Conservation (phyloP, 2,113 vertebrate genomes). For the Cryptomyrus ogoouensis region DNA sequence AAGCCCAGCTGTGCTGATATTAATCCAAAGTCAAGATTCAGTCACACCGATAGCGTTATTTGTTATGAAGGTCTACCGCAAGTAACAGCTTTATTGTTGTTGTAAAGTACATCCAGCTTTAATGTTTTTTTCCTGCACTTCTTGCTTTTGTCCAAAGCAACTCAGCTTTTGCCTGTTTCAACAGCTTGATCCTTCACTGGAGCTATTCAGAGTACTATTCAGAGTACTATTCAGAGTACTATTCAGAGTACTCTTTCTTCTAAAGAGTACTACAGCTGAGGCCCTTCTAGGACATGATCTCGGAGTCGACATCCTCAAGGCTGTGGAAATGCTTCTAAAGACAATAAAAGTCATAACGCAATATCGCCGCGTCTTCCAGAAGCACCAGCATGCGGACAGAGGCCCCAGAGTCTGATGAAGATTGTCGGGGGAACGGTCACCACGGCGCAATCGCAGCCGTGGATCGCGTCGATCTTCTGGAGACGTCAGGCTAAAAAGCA, state of each 20-base stretch:
- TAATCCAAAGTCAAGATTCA: neutral
- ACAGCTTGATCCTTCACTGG: neutral
- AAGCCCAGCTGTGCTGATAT: neutral
- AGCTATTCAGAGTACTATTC: neutral
- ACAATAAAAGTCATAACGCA: neutral
- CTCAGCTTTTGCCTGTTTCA: neutral
- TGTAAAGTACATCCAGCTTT: neutral
- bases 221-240: no score
- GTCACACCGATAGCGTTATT: neutral
- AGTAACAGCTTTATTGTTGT: neutral
- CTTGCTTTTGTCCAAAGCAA: neutral
- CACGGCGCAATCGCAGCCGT: conserved; percentile 74
- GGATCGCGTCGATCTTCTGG: conserved; percentile 73
- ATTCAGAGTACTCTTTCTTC: neutral
- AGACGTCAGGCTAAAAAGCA: neutral
- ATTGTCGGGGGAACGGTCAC: conserved; percentile 72
- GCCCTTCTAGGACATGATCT: neutral
- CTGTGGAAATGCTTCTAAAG: neutral
- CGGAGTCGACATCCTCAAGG: neutral
- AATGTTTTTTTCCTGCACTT: neutral
- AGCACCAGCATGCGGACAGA: conserved; percentile 67
- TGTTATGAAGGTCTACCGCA: neutral
- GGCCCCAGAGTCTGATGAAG: conserved; percentile 58
- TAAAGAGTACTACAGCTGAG: neutral
- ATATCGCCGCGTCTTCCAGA: neutral